These are phyloP conservation scores for Paralichthys olivaceus DNA, from an alignment of 2,113 vertebrate genomes.

Conservation along the genomic window DNA sequence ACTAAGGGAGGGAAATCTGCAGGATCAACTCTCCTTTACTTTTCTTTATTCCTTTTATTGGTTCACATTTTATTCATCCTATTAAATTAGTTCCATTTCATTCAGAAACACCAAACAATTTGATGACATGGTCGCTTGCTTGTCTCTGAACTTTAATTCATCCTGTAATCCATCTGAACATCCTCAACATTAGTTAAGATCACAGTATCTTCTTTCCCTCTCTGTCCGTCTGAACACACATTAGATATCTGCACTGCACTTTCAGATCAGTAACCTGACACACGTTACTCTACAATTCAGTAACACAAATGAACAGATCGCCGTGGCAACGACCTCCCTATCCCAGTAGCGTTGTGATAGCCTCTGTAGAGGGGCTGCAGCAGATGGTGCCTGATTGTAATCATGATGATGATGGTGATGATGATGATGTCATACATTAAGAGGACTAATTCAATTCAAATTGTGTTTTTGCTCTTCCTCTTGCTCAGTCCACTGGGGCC, in stretches of 20 bases:
- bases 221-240: slow-evolving; percentile 2
- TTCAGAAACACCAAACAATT: too few species aligned
- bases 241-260: slow-evolving; percentile 23
- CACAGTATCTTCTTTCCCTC: slow-evolving; percentile 1
- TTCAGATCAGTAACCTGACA: slow-evolving; percentile 40
- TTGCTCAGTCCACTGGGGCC: not conserved
- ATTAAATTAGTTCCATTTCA: not conserved
- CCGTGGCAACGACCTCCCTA: slow-evolving; percentile 40
- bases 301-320: slow-evolving; percentile 38
- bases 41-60: not conserved
- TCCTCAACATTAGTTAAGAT: slow-evolving; percentile 13
- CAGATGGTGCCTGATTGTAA: slow-evolving; percentile 73
- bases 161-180: not conserved
- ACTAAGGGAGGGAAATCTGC: not conserved
- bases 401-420: slow-evolving; percentile 14
- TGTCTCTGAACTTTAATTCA: not conserved
- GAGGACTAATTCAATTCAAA: slow-evolving; percentile 52
- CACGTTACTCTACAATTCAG: slow-evolving; percentile 21
- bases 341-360: slow-evolving; percentile 52
- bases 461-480: slow-evolving; percentile 3
- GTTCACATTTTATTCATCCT: not conserved
- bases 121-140: not conserved
- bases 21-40: not conserved
- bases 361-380: slow-evolving; percentile 46
- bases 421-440: slow-evolving; percentile 66